Base-by-base conservation (phyloP, 2,888 invertebrate species). In the Lasioglossum pauxillum region DNA sequence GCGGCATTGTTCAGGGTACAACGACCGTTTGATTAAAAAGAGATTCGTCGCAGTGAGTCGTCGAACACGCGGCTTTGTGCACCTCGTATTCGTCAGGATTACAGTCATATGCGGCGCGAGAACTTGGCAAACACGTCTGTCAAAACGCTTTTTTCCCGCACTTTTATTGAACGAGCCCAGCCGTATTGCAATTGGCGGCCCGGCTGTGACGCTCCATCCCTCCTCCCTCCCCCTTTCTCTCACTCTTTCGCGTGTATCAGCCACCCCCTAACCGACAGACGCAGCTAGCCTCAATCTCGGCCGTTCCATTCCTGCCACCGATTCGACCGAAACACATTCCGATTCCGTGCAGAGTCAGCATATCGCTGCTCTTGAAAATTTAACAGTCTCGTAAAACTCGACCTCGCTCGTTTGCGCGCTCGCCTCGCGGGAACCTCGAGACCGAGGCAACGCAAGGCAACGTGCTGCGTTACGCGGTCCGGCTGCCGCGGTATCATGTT, bases 121-220 rank as follows among this genome's bases (percentile, higher is more conserved):
- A 86, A 90, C 89, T 89, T 88, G 89, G 90, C 90, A 90, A 90
- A 89, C 87, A 88, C 87, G 90, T 89, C 90, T 88, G 90, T 90
- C 90, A 90, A 90, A 90, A 90, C 84, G 90, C 90, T 89, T 90
- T 87, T 88, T 89, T 87, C 72, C 49, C 35, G 82, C 85, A 78
- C 89, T 87, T 90, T 90, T 86, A 88, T 90, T 81, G 87, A 88
- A 89, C 90, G 80, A 74, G 78, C 74, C 57, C 41, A 79, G 82
- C 82, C 82, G 80, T 83, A 78, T 83, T 78, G 90, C 90, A 86
- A 90, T 90, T 86, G 90, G 88, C 79, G 85, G 72, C 76, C 80
- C 75, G 86, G 73, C 75, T 78, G 82, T 78, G 82, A 14, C 31
- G 71, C 0, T 71, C 27, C 12, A 35, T 46, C 38, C 31, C 60